Conservation (phyloP, 1,140 invertebrate species). For the Nephila pilipes region DNA sequence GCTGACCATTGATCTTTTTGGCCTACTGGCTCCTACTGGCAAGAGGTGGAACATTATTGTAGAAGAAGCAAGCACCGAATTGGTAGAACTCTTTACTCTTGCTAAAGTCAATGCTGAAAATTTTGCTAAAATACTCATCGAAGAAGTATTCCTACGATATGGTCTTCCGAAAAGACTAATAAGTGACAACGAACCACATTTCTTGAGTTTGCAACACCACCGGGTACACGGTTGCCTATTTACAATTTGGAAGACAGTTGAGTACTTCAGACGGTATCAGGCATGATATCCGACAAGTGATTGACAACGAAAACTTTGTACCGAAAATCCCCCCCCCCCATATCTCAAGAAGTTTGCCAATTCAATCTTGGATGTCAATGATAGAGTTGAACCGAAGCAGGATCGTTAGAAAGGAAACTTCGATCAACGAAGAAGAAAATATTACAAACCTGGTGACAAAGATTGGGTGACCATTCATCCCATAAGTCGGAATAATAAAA, state of each 20-base stretch:
- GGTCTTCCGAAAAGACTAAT: conserved; percentile 41
- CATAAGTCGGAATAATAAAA: too few species aligned
- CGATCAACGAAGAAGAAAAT: background rate
- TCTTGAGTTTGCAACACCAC: too few species aligned
- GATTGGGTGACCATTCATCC: too few species aligned
- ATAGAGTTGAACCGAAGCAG: background rate
- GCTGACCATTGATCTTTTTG: background rate
- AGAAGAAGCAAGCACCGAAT: conserved; percentile 53
- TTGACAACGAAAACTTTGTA: conserved; percentile 9
- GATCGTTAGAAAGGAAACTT: too few species aligned
- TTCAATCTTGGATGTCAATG: background rate
- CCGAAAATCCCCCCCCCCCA: background rate
- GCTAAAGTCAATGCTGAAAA: background rate
- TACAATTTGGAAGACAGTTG: too few species aligned
- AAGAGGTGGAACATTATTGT: conserved; percentile 39
- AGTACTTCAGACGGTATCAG: background rate
- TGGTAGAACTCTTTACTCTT: conserved; percentile 62
- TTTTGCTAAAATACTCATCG: conserved; percentile 12
- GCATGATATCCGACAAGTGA: background rate
- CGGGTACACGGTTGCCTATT: too few species aligned
- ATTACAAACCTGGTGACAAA: too few species aligned
- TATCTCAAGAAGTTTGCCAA: background rate
- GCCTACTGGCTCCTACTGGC: background rate
- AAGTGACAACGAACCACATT: conserved; percentile 58
- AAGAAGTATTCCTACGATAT: conserved; percentile 65